Evolutionary conservation across 2,888 invertebrate species (phyloP), one percentile per base, ranked within the genome.

Genomic region (Drosophila merina): DNA sequence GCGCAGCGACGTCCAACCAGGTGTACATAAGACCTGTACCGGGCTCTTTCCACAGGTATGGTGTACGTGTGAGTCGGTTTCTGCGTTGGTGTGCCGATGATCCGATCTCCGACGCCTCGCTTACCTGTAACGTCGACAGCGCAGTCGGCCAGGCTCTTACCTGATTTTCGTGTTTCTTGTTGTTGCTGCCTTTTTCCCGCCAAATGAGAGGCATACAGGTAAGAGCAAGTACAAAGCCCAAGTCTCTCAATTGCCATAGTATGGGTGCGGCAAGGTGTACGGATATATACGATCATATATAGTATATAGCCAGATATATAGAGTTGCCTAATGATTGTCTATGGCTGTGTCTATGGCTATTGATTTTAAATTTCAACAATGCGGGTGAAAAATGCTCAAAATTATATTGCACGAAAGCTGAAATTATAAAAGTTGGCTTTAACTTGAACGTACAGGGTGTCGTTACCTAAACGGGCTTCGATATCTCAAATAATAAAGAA

Each of bases 151-250:
- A 49, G 52, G 63, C 79, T 73, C 83, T 80, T 89, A 88, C 88
- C 89, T 88, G 88, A 89, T 88, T 89, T 88, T 88, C 88, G 88
- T 86, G 89, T 88, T 88, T 88, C 12, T 87, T 82, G 78, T 74
- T 74, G 72, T 75, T 81, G 70, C 73, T 79, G 72, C 74, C 71
- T 74, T 45, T 86, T 87, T 86, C 87, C 87, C 87, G 83, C 83
- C 87, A 85, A 86, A 79, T 81, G 84, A 83, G 82, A 84, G 84
- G 67, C 71, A 86, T 69, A 79, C 79, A 80, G 74, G 75, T 73
- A 86, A 83, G 79, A 76, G 77, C 75, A 83, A 86, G 80, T 80
- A 59, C 62, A 78, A 62, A 70, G 54, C 62, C 60, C 59, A 48
- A 49, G 42, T 47, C 62, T 62, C 62, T 63, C 62, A 20, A 44